Percentiles rank a stretch among this genome's conserved stretches.
These are phyloP conservation scores for Platichthys flesus DNA, from an alignment of 2,113 vertebrate species.

Conservation along the genomic window DNA sequence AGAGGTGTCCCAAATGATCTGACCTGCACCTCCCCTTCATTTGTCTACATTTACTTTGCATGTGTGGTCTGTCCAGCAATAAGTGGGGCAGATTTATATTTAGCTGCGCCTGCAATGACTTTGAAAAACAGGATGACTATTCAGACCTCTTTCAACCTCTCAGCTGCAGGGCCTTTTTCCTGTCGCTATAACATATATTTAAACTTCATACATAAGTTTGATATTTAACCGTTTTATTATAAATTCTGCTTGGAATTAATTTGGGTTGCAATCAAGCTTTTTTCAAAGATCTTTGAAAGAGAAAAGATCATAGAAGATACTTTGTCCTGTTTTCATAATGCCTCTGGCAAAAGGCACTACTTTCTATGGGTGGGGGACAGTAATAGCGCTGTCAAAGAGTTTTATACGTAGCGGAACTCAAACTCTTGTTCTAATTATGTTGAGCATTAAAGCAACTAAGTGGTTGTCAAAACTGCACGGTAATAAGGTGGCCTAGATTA, in stretches of 20 bases:
- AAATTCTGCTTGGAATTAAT: conserved; percentile 10
- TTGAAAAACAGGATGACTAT: conserved; percentile 68
- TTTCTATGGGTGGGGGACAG: conserved; percentile 52
- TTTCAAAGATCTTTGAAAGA: conserved; percentile 41
- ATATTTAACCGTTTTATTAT: conserved; percentile 14
- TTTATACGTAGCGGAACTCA: conserved; percentile 64
- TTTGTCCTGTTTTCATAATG: conserved; percentile 49
- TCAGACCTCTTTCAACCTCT: conserved; percentile 38
- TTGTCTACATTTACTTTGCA: conserved; percentile 78
- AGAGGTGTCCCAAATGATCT: conserved; percentile 79
- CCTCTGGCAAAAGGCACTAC: conserved; percentile 53
- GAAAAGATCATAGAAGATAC: conserved; percentile 53
- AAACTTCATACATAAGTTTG: not conserved
- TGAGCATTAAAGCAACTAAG: conserved; percentile 68
- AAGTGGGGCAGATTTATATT: conserved; percentile 84
- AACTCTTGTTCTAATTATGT: conserved; percentile 73
- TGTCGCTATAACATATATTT: not conserved
- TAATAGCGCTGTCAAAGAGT: conserved; percentile 73
- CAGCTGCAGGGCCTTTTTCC: conserved; percentile 2
- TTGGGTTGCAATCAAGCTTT: conserved; percentile 8
- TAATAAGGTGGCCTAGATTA: conserved; percentile 61
- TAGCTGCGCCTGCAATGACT: conserved; percentile 70
- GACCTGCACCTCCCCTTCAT: conserved; percentile 81
- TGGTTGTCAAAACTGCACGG: conserved; percentile 62
- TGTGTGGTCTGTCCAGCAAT: conserved; percentile 65